phyloP scores from a whole-genome alignment of 2,113 vertebrate species.

The Chloebia gouldiae region DNA sequence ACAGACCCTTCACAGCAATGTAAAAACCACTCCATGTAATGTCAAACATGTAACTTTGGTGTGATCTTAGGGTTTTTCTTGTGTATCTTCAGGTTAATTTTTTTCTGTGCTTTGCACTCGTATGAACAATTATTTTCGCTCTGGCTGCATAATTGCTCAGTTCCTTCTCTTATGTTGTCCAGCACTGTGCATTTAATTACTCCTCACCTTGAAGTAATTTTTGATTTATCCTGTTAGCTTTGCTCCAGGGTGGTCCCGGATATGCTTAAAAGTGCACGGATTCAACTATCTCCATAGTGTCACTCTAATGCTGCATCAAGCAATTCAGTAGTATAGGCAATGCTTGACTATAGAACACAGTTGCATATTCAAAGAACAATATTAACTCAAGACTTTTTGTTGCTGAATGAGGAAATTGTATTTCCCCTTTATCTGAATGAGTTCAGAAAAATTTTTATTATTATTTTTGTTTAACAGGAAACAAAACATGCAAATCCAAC shows the following conservation, averaged over 20 bases:
- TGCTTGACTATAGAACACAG: background rate
- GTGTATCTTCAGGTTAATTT: background rate
- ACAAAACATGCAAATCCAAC: background rate
- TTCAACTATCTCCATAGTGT: background rate
- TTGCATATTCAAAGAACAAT: background rate
- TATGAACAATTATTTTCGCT: background rate
- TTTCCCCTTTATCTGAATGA: background rate
- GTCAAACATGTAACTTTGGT: background rate
- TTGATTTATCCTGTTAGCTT: constrained; percentile 19
- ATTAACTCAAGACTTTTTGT: background rate
- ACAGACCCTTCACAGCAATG: background rate
- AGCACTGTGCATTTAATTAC: constrained; percentile 30
- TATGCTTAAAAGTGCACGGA: background rate
- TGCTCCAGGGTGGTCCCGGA: background rate
- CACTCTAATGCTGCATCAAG: background rate
- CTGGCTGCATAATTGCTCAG: background rate
- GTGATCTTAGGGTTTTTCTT: background rate
- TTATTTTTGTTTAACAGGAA: background rate
- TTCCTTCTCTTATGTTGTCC: background rate
- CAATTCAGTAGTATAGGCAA: background rate
- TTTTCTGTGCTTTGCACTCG: background rate
- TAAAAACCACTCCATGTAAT: background rate
- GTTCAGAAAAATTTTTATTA: background rate
- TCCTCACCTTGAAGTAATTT: constrained; percentile 17
- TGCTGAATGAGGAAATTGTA: background rate